Percentiles rank a stretch among this genome's conserved stretches.
Conservation (phyloP, 2,797 vertebrate genomes). For the Coilia nasus region DNA sequence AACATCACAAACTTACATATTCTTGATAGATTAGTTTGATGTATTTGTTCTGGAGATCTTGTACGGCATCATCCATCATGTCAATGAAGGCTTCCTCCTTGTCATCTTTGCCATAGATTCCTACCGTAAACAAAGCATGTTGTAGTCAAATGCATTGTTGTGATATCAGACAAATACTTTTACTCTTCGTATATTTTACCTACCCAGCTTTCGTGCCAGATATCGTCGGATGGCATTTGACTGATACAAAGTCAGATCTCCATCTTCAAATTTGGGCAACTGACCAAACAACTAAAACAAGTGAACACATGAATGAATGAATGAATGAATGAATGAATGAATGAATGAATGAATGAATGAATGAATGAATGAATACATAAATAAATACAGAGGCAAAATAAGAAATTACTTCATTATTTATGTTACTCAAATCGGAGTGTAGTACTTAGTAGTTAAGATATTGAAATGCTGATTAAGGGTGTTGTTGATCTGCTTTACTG, state of each 20-base stretch:
- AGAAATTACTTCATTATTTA: background rate
- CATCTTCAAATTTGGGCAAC: slow-evolving; percentile 18
- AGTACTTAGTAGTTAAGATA: background rate
- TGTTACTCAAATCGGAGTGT: background rate
- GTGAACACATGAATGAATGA: background rate
- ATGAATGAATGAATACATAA: background rate
- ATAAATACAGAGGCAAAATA: background rate
- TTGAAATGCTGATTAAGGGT: background rate
- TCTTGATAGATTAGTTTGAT: background rate
- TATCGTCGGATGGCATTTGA: background rate
- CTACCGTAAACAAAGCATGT: background rate
- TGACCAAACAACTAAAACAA: background rate
- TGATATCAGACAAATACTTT: background rate
- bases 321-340: background rate
- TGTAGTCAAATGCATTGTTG: background rate
- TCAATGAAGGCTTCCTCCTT: slow-evolving; percentile 67
- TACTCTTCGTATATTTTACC: background rate
- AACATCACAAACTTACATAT: slow-evolving; percentile 80
- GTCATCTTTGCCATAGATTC: slow-evolving; percentile 83
- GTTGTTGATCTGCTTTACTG: background rate
- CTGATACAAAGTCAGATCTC: slow-evolving; percentile 20
- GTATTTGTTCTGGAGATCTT: background rate
- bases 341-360: background rate
- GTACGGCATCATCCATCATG: background rate
- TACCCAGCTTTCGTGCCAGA: background rate